Evolutionary conservation across 2,888 invertebrate genomes (phyloP).

Genomic region (Diadegma fenestrale): DNA sequence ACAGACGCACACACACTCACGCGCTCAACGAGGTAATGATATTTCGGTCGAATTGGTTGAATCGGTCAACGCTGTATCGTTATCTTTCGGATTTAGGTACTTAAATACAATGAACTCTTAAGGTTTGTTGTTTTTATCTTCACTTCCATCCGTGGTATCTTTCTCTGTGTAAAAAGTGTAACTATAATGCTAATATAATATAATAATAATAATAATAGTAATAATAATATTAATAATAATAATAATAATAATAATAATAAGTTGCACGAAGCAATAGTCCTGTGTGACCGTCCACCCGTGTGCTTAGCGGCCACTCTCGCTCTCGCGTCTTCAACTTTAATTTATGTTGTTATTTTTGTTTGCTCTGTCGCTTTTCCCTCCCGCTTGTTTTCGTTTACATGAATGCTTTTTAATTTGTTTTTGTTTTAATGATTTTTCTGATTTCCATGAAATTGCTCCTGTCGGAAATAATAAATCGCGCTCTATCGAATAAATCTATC

Average conservation of each 20-base stretch:
- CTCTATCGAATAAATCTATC: conserved; percentile 44
- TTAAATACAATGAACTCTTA: conserved; percentile 80
- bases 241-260: conserved; percentile 75
- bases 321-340: conserved; percentile 30
- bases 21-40: conserved; percentile 15
- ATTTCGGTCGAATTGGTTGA: conserved; percentile 1
- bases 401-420: neutral
- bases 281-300: conserved; percentile 74
- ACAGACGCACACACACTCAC: neutral
- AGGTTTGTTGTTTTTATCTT: conserved; percentile 73
- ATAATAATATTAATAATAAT: conserved; percentile 75
- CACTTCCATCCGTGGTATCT: conserved; percentile 75
- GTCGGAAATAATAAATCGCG: conserved; percentile 38
- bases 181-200: conserved; percentile 82
- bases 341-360: conserved; percentile 17
- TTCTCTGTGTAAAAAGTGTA: conserved; percentile 83
- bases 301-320: conserved; percentile 68
- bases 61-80: conserved; percentile 15
- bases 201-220: conserved; percentile 75
- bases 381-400: conserved; percentile 2
- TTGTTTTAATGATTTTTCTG: conserved; percentile 1
- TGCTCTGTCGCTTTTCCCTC: conserved; percentile 3
- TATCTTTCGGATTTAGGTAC: conserved; percentile 79
- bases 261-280: conserved; percentile 83
- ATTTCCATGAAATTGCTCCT: conserved; percentile 14